These are phyloP conservation scores for Gasterosteus aculeatus DNA, from an alignment of 2,113 vertebrate species.

Conservation along the genomic window DNA sequence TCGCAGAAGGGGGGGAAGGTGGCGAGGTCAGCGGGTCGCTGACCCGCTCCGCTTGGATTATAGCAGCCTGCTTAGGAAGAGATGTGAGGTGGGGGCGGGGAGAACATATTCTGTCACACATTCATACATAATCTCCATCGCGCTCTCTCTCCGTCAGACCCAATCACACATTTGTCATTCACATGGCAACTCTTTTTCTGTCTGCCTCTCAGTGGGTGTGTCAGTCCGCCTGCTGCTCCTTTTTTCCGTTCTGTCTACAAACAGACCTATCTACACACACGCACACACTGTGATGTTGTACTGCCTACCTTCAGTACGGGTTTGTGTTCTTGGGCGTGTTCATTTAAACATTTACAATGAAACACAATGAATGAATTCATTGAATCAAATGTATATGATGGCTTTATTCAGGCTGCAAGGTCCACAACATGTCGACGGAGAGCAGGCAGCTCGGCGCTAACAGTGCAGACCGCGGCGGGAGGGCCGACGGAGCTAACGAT, in stretches of 20 bases:
- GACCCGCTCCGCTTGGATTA: slow-evolving; percentile 59
- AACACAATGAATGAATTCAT: neutral
- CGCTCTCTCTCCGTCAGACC: slow-evolving; percentile 24
- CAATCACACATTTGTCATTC: slow-evolving; percentile 40
- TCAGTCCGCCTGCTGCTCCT: neutral
- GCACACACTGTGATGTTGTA: neutral
- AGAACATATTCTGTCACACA: slow-evolving; percentile 41
- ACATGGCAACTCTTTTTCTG: slow-evolving; percentile 19
- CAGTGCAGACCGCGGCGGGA: neutral
- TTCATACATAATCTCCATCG: slow-evolving; percentile 49
- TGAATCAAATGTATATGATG: neutral
- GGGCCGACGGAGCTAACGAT: neutral
- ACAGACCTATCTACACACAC: neutral
- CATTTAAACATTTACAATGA: neutral
- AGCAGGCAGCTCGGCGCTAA: neutral
- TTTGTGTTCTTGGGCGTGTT: slow-evolving; percentile 2
- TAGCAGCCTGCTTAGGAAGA: slow-evolving; percentile 23
- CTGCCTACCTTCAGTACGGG: neutral
- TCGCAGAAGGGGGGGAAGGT: slow-evolving; percentile 6
- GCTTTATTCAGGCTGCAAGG: neutral
- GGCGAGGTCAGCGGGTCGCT: slow-evolving; percentile 33
- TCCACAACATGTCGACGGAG: neutral
- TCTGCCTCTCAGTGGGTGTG: slow-evolving; percentile 9
- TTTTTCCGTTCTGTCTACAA: neutral
- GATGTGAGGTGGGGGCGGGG: slow-evolving; percentile 39